Evolutionary conservation across 2,888 invertebrate species (phyloP).

Genomic region (Eurois occulta): DNA sequence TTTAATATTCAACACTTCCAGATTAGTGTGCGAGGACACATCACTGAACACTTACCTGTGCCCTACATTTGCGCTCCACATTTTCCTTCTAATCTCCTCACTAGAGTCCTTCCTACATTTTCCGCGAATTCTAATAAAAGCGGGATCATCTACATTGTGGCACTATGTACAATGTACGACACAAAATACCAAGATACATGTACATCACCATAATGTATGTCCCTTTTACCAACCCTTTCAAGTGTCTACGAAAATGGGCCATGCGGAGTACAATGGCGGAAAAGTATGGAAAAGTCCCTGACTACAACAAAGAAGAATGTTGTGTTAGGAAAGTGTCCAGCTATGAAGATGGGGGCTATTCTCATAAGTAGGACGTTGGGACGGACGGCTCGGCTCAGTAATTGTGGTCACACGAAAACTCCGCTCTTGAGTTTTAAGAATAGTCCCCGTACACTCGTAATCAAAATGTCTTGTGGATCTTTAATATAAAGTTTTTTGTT

Average conservation of each 20-base stretch:
- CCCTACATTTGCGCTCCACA: slow-evolving; percentile 29
- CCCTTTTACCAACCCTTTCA: slow-evolving; percentile 72
- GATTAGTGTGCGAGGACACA: slow-evolving; percentile 35
- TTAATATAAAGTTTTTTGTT: slow-evolving; percentile 36
- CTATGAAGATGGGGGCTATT: slow-evolving; percentile 69
- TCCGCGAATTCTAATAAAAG: slow-evolving; percentile 45
- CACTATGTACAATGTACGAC: slow-evolving; percentile 27
- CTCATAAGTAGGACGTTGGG: slow-evolving; percentile 69
- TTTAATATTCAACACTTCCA: slow-evolving; percentile 5
- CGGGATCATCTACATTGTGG: slow-evolving; percentile 42
- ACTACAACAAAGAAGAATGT: slow-evolving; percentile 73
- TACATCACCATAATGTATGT: slow-evolving; percentile 64
- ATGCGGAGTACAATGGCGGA: slow-evolving; percentile 71
- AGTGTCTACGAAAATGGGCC: slow-evolving; percentile 75
- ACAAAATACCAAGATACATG: slow-evolving; percentile 47
- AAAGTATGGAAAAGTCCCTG: slow-evolving; percentile 71
- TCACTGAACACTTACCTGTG: slow-evolving; percentile 33
- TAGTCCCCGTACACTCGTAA: slow-evolving; percentile 47
- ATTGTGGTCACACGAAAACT: slow-evolving; percentile 65
- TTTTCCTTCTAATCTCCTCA: slow-evolving; percentile 19
- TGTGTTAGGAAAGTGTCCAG: slow-evolving; percentile 74
- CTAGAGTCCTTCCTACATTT: slow-evolving; percentile 22
- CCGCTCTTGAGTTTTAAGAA: slow-evolving; percentile 53
- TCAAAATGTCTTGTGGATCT: slow-evolving; percentile 48
- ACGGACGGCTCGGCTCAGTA: slow-evolving; percentile 57